Base-by-base conservation (phyloP, 2,888 invertebrate genomes). In the Megalurothrips usitatus region DNA sequence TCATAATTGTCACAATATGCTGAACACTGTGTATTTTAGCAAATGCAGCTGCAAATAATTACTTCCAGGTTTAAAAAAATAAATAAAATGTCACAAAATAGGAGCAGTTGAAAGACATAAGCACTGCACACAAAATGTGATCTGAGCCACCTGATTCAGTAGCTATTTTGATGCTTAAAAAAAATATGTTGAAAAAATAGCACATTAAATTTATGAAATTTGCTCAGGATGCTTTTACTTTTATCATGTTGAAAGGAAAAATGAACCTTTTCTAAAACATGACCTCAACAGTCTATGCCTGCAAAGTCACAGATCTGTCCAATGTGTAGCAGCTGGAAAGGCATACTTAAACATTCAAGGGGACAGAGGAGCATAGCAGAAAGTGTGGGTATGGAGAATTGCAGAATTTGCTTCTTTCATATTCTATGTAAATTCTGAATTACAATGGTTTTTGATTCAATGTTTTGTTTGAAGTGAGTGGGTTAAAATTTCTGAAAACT, bases 261-360 rank as follows among this genome's bases (percentile, higher is more conserved):
- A 58, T 14, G 17, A 6, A 43, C 2, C 34, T 43, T 43, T 43
- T 43, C 34, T 43, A 43, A 43, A 43, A 43, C 34, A 43, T 43
- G 34, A 43, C 3, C 34, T 43, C 34, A 43, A 58, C 19, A 58
- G 17, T 58, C n/a, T 58, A 58, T 58, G 58, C 14, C 58, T 58
- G 58, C 58, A 17, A 58, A 58, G 58, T 58, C 58, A 58, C 58
- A 58, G 58, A 58, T 58, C 58, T 58, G 58, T 58, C 58, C 58
- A 58, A 58, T 14, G 17, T 14, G 17, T 58, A 58, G 58, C 34
- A 43, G 34, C 34, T 43, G 34, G 34, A 43, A 43, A 43, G 2
- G 34, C 34, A 43, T 58, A 2, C 17, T 58, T 19, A 17, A 17
- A 14, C 17, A 17, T 58, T 58, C 1, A 58, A 43, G 34, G 34